These are phyloP conservation scores for Plagiodera versicolora DNA, from an alignment of 2,888 invertebrate species.

Conservation along the genomic window DNA sequence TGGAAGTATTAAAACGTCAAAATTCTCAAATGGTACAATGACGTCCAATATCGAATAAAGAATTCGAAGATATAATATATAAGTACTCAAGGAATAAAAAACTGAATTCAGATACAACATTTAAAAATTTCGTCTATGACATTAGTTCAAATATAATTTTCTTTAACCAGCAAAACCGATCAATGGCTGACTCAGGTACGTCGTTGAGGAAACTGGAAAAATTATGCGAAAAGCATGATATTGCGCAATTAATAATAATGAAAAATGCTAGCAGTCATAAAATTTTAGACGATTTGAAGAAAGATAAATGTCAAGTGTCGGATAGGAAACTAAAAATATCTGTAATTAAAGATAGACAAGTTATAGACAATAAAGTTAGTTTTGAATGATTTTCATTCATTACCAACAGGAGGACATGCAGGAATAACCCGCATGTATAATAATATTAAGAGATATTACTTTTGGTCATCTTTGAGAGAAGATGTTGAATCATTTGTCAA, in stretches of 20 bases:
- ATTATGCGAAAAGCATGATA: not conserved
- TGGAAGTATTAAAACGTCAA: not conserved
- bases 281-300: not conserved
- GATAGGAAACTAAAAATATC: not conserved
- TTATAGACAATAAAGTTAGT: not conserved
- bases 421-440: conserved; percentile 11
- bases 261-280: not conserved
- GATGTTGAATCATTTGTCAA: not conserved
- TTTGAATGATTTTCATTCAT: conserved; percentile 1
- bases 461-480: not conserved
- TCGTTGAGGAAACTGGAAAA: not conserved
- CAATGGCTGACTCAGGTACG: not conserved
- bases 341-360: not conserved
- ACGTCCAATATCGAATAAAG: not conserved
- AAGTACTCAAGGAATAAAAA: not conserved
- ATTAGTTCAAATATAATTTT: not conserved
- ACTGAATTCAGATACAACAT: not conserved
- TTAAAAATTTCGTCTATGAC: not conserved
- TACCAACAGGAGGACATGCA: conserved; percentile 11
- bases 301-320: not conserved
- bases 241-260: not conserved
- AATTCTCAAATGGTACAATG: not conserved
- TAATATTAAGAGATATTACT: no score
- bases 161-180: not conserved
- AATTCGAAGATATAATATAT: not conserved